Evolutionary conservation across 1,140 invertebrate genomes (phyloP).

Genomic region (Aphelenchoides fujianensis): DNA sequence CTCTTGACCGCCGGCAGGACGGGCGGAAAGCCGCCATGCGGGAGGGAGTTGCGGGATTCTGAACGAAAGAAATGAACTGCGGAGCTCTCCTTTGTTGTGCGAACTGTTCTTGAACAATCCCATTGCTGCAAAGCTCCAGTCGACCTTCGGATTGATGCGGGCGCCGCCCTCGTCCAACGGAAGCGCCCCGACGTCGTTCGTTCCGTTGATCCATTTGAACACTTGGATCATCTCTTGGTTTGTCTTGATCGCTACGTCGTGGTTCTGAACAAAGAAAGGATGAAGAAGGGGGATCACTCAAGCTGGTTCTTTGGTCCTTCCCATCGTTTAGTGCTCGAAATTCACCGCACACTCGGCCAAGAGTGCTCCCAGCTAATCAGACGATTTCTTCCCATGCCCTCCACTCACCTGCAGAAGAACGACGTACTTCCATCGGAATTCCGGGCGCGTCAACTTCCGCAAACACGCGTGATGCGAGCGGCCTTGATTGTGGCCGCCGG

Average conservation of each 20-base stretch:
- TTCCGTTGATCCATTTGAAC: neutral
- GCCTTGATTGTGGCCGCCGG: neutral
- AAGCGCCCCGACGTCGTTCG: slow-evolving; percentile 2
- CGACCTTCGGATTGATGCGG: neutral
- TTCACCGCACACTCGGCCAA: too few species aligned
- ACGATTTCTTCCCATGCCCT: too few species aligned
- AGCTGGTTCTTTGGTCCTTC: neutral
- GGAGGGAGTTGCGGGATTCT: slow-evolving; percentile 13
- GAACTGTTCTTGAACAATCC: neutral
- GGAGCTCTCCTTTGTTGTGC: neutral
- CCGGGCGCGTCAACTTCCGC: neutral
- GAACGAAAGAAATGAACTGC: slow-evolving; percentile 5
- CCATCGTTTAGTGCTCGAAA: slow-evolving; percentile 15
- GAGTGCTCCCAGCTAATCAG: too few species aligned
- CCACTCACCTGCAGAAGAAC: neutral
- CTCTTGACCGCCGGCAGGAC: neutral
- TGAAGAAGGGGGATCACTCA: neutral
- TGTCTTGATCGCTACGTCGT: neutral
- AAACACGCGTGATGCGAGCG: neutral
- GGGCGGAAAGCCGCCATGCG: slow-evolving; percentile 9
- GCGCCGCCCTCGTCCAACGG: neutral
- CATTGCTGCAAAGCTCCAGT: neutral
- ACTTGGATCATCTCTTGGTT: neutral
- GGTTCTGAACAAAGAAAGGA: neutral
- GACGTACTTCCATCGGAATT: neutral